Percentiles rank a stretch among this genome's conserved stretches.
phyloP scores from a whole-genome alignment of 2,888 invertebrate genomes.

The Aquatica leii region DNA sequence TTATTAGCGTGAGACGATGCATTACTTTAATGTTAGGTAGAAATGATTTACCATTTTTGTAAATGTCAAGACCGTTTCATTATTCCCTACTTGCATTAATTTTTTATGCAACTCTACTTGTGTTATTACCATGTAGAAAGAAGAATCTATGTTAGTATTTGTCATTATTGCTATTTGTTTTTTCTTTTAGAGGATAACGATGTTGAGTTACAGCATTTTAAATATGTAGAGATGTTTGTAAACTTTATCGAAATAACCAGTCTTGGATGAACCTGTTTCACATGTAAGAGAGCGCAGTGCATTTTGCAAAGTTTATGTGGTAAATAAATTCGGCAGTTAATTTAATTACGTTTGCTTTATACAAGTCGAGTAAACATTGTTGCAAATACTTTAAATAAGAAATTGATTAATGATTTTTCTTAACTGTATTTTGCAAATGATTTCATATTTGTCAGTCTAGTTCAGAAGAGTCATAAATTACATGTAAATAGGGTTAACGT shows the following conservation, averaged over 20 bases:
- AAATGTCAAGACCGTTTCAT: slow-evolving; percentile 19
- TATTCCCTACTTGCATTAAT: slow-evolving; percentile 1
- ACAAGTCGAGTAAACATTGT: too few species aligned
- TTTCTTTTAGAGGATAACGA: too few species aligned
- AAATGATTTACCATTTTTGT: slow-evolving; percentile 18
- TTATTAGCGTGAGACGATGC: slow-evolving; percentile 9
- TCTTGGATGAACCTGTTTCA: slow-evolving; percentile 21
- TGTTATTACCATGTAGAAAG: too few species aligned
- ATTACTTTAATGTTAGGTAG: neutral
- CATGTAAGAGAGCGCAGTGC: slow-evolving; percentile 8
- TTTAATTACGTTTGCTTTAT: neutral
- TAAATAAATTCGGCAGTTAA: slow-evolving; percentile 14
- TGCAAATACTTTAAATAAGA: too few species aligned
- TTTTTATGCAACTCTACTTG: too few species aligned
- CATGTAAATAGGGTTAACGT: slow-evolving; percentile 11
- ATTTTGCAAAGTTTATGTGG: slow-evolving; percentile 19
- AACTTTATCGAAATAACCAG: slow-evolving; percentile 19
- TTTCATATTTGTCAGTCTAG: neutral
- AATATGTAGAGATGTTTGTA: slow-evolving; percentile 16
- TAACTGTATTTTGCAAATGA: too few species aligned
- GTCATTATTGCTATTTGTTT: too few species aligned
- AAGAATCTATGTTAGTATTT: too few species aligned
- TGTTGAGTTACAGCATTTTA: too few species aligned
- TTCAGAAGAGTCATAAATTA: slow-evolving; percentile 2
- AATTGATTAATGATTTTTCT: too few species aligned